A percentile compares a stretch with the other conserved stretches of the same genome.
phyloP scores from a whole-genome alignment of 1,140 invertebrate species.

The Lethrus apterus region DNA sequence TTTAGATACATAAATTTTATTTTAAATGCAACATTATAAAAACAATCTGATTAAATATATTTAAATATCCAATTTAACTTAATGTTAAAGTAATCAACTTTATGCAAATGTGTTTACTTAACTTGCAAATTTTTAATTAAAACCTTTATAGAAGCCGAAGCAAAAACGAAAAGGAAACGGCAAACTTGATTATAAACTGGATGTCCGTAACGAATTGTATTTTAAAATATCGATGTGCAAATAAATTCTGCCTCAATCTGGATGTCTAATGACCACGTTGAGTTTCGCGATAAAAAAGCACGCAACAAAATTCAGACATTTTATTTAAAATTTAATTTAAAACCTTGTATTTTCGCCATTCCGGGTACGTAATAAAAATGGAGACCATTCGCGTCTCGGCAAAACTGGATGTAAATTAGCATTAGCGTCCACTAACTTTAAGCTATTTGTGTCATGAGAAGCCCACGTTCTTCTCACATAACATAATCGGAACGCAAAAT shows the following conservation, averaged over 20 bases:
- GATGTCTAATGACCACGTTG: background rate
- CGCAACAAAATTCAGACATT: constrained; percentile 33
- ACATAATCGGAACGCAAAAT: no score
- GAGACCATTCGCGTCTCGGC: constrained; percentile 28
- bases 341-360: constrained; percentile 27
- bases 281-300: constrained; percentile 6
- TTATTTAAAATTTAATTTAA: constrained; percentile 36
- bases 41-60: no score
- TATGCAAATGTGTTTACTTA: no score
- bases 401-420: constrained; percentile 27
- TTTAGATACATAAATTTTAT: background rate
- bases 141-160: no score
- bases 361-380: constrained; percentile 27
- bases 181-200: no score
- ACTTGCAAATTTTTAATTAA: no score
- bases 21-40: constrained; percentile 2
- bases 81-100: no score
- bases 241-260: background rate
- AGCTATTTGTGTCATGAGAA: constrained; percentile 21
- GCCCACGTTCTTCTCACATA: constrained; percentile 15
- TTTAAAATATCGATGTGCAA: background rate
- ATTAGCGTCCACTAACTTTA: constrained; percentile 23
- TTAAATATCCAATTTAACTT: no score
- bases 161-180: no score
- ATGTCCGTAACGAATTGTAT: no score